phyloP scores from a whole-genome alignment of 2,888 invertebrate genomes.

The Lissonota sp. region DNA sequence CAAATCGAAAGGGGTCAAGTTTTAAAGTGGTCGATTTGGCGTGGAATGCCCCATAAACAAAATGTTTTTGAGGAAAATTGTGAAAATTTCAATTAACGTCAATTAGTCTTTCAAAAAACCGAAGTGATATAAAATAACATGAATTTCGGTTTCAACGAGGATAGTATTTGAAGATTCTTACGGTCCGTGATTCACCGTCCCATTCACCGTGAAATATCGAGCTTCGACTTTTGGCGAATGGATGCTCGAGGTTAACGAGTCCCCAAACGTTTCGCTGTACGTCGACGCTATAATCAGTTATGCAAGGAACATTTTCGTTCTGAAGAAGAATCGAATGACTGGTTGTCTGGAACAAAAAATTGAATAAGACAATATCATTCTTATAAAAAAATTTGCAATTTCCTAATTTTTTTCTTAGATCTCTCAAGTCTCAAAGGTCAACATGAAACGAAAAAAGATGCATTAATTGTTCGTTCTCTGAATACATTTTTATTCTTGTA shows the following conservation, averaged over 20 bases:
- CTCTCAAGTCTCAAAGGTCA: neutral
- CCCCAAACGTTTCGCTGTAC: constrained; percentile 73
- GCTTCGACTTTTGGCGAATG: constrained; percentile 32
- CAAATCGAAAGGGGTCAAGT: no score
- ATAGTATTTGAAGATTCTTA: constrained; percentile 53
- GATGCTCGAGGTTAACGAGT: constrained; percentile 68
- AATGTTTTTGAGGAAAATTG: no score
- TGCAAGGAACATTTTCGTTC: constrained; percentile 70
- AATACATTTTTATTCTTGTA: neutral
- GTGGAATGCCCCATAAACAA: no score
- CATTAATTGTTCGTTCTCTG: neutral
- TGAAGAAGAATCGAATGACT: constrained; percentile 75
- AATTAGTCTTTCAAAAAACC: no score
- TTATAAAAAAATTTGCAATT: neutral
- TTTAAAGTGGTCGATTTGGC: no score
- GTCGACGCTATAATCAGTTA: constrained; percentile 74
- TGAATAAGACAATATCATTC: constrained; percentile 2
- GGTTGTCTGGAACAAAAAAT: constrained; percentile 68
- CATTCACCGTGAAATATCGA: constrained; percentile 36
- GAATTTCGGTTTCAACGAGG: no score
- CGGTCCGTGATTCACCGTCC: constrained; percentile 57
- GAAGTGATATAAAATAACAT: no score
- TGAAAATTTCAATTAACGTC: no score
- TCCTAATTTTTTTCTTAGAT: no score
- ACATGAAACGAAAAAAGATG: neutral